Base-by-base conservation (phyloP, 2,888 invertebrate genomes). In the Napeogenes sylphis region DNA sequence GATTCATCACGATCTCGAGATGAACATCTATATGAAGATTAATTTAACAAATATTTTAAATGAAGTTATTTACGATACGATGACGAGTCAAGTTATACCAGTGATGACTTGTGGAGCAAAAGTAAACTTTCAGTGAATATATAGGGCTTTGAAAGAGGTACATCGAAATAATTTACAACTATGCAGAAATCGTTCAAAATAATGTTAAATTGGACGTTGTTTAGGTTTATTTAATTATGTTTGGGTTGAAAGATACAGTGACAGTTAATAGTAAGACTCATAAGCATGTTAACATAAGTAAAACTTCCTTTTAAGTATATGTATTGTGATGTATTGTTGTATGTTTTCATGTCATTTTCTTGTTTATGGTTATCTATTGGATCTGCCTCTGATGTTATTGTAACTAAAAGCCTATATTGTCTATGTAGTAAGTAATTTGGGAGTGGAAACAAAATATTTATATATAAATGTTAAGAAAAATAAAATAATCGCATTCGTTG, bases 21-120 rank as follows among this genome's bases (percentile, higher is more conserved):
- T 6, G 42, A 10, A 42, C 10, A 12, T 42, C 42, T 42, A 12
- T 42, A 42, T 42, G 8, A 42, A 42, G 42, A 42, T 10, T 10
- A 42, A 42, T 42, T 42, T 42, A 42, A 3, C 10, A 42, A 42
- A 35, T 35, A 35, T 10, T 3, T 10, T 42, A 42, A 10, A 42
- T 12, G 10, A 42, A 42, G 8, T 10, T 42, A 42, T 42, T 42
- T 42, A 42, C 30, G 35, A 56, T 46, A 54, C 13, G 54, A 33
- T 42, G 63, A 59, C 53, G 45, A 12, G 45, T 59, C 42, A 63
- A 66, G 42, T 61, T 55, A 61, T 58, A 55, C 55, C 51, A 33
- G 55, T 51, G 58, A 42, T 56, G 55, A 60, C 21, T 21, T 21
- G 21, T 21, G 21, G 21, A 21, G 21, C 21, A 21, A 21, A 21